Percentiles rank a stretch among this genome's conserved stretches.
Conservation (phyloP, 2,797 vertebrate species). For the Onychomys arenicola region DNA sequence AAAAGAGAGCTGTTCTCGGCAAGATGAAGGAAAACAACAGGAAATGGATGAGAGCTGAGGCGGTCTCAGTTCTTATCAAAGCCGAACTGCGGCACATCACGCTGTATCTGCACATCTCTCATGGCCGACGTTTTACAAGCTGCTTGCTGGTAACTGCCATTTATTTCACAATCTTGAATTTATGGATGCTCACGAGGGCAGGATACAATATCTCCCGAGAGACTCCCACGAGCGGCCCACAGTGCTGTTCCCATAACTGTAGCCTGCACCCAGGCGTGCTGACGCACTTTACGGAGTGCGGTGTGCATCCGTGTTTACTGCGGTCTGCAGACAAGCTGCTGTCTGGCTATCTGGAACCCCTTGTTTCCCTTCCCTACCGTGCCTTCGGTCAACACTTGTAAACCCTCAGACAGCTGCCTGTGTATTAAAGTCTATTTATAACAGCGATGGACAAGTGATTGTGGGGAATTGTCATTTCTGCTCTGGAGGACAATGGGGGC, state of each 20-base stretch:
- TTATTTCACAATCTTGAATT: conserved; percentile 49
- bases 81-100: neutral
- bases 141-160: neutral
- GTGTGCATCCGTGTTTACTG: conserved; percentile 10
- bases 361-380: conserved; percentile 68
- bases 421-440: conserved; percentile 78
- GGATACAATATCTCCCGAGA: conserved; percentile 16
- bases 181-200: conserved; percentile 41
- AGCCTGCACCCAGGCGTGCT: conserved; percentile 29
- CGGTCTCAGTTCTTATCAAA: conserved; percentile 45
- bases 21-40: conserved; percentile 70
- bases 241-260: conserved; percentile 40
- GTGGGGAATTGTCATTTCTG: conserved; percentile 58
- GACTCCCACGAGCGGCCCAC: conserved; percentile 33
- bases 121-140: conserved; percentile 16
- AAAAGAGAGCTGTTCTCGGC: neutral
- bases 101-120: neutral
- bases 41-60: conserved; percentile 29
- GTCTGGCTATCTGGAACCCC: conserved; percentile 58
- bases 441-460: conserved; percentile 63
- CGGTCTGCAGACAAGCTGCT: conserved; percentile 43
- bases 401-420: conserved; percentile 73
- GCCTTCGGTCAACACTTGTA: conserved; percentile 71
- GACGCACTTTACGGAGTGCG: conserved; percentile 28
- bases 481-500: conserved; percentile 69